Conservation (phyloP, 2,797 vertebrate genomes). For the Numenius phaeopus region DNA sequence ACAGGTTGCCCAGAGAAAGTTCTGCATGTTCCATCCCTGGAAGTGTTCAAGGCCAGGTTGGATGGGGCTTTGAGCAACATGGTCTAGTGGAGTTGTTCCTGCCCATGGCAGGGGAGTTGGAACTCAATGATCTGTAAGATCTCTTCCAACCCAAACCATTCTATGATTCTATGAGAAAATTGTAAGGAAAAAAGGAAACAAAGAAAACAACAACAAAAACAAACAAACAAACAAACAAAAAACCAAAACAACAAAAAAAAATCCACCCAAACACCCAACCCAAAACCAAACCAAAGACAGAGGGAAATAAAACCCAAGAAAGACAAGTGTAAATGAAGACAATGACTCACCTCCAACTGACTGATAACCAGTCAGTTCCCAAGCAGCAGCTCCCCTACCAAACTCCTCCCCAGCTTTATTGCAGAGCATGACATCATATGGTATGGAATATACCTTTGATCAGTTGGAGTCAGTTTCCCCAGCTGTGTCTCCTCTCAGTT, state of each 20-base stretch:
- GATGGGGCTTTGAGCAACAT: not conserved
- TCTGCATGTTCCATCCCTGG: not conserved
- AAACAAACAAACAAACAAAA: too few species aligned
- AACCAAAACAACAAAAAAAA: too few species aligned
- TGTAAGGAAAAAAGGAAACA: not conserved
- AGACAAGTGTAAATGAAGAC: not conserved
- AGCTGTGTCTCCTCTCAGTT: not conserved
- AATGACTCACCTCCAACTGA: not conserved
- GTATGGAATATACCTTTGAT: not conserved
- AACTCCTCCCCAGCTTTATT: not conserved
- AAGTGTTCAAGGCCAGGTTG: not conserved
- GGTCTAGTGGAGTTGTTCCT: not conserved
- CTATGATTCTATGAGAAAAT: not conserved
- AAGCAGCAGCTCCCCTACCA: accelerated
- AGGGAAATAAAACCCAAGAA: not conserved
- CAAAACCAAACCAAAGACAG: not conserved
- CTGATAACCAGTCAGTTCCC: accelerated
- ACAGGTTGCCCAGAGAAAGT: not conserved
- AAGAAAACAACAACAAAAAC: too few species aligned
- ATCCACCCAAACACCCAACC: too few species aligned
- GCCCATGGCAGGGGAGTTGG: not conserved
- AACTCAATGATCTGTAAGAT: not conserved
- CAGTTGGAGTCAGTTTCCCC: not conserved
- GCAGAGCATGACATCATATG: not conserved
- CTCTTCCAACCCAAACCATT: not conserved